Evolutionary conservation across 2,888 invertebrate genomes (phyloP), one percentile per base, ranked within the genome.

Genomic region (Asteroscopus sphinx): DNA sequence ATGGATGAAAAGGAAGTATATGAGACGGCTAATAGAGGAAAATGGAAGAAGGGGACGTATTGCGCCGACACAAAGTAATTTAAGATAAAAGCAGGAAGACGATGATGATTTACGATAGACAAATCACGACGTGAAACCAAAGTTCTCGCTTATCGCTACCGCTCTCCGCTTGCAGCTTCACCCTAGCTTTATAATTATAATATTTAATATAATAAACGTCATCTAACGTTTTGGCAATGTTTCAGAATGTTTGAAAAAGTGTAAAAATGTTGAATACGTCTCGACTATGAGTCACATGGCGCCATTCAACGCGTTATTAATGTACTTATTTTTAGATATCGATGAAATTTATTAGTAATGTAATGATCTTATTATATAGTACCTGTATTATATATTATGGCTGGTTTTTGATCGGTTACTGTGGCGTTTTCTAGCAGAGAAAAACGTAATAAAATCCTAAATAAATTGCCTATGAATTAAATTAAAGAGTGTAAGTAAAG

Each of bases 161-260:
- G 56, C 57, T 66, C 42, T 41, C 59, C 71, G 77, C 76, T 56
- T 26, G 12, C 57, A 52, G 12, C n/a, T 0, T 7, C 25, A 61
- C 66, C 68, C 33, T 28, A 59, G 41, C 53, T 49, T 60, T 68
- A 76, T 77, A 79, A 77, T 81, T 80, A 81, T 77, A 76, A 76
- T 79, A 80, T 79, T 77, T 69, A 74, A 58, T 77, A 69, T 73
- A 75, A 80, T 83, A 76, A 75, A 74, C 69, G 76, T 76, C 72
- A 72, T 62, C 64, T 68, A 70, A 72, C 61, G 57, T 73, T n/a
- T 79, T 84, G 83, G 84, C 83, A 83, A 49, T 48, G 69, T 60
- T 68, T 79, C 83, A 81, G 77, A 65, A 70, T 73, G 63, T 72
- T 68, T 55, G 73, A 69, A 82, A 82, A 78, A 71, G 64, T 76